phyloP scores from a whole-genome alignment of 2,888 invertebrate species.

The Habrosyne pyritoides region DNA sequence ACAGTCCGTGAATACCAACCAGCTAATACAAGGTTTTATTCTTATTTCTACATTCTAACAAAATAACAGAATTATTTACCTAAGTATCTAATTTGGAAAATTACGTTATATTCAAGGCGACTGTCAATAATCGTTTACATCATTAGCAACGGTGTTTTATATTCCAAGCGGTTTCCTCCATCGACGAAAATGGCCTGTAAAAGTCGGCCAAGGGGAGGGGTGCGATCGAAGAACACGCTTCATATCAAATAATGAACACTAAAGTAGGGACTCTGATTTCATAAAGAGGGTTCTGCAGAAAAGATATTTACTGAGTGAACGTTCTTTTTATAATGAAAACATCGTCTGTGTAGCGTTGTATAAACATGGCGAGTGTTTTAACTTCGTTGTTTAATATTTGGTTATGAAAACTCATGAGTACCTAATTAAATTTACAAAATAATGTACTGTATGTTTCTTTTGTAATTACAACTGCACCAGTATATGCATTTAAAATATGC shows the following conservation, averaged over 20 bases:
- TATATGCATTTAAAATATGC: too few species aligned
- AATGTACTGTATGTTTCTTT: neutral
- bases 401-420: neutral
- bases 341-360: neutral
- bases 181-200: constrained; percentile 38
- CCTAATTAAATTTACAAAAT: neutral
- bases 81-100: neutral
- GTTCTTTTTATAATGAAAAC: constrained; percentile 2
- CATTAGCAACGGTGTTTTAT: constrained; percentile 57
- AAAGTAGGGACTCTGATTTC: constrained; percentile 12
- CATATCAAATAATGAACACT: constrained; percentile 13
- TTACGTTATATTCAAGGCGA: constrained; percentile 11
- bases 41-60: neutral
- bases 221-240: constrained; percentile 26
- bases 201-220: constrained; percentile 30
- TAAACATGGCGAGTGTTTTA: neutral
- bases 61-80: neutral
- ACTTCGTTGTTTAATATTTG: neutral
- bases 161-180: constrained; percentile 44
- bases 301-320: neutral
- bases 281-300: constrained; percentile 3
- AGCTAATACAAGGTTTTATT: too few species aligned
- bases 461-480: too few species aligned
- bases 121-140: constrained; percentile 57
- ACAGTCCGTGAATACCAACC: too few species aligned